phyloP scores from a whole-genome alignment of 2,888 invertebrate species.

The Noctua janthe region DNA sequence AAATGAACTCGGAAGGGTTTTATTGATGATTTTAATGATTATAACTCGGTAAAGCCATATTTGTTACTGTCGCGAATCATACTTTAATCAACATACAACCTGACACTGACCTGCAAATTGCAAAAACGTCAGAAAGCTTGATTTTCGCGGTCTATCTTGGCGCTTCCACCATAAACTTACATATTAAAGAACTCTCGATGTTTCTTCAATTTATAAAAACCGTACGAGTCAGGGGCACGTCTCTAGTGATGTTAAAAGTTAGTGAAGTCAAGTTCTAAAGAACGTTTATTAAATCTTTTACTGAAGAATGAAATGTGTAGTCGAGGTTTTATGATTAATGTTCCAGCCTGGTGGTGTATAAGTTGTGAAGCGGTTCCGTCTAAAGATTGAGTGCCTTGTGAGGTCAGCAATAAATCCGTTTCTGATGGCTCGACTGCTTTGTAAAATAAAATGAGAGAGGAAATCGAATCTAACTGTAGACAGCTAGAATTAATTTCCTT shows the following conservation, averaged over 20 bases:
- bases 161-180: neutral
- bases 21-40: no score
- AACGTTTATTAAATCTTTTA: constrained; percentile 22
- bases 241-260: neutral
- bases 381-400: constrained; percentile 36
- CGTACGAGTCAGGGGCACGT: neutral
- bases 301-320: constrained; percentile 25
- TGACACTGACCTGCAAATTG: no score
- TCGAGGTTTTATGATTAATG: constrained; percentile 44
- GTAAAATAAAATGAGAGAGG: constrained; percentile 34
- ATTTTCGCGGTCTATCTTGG: no score
- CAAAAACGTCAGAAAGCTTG: no score
- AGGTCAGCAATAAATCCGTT: constrained; percentile 48
- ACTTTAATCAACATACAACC: no score
- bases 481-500: constrained; percentile 34
- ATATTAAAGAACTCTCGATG: neutral
- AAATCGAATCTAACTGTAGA: constrained; percentile 50
- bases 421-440: constrained; percentile 38
- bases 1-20: no score
- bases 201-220: neutral
- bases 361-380: constrained; percentile 35
- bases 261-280: constrained; percentile 1
- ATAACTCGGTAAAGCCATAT: no score
- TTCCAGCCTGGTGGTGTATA: constrained; percentile 15
- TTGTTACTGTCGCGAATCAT: no score